These are phyloP conservation scores for Branchinecta sandiegonensis DNA, from an alignment of 2,888 invertebrate genomes.

Conservation along the genomic window DNA sequence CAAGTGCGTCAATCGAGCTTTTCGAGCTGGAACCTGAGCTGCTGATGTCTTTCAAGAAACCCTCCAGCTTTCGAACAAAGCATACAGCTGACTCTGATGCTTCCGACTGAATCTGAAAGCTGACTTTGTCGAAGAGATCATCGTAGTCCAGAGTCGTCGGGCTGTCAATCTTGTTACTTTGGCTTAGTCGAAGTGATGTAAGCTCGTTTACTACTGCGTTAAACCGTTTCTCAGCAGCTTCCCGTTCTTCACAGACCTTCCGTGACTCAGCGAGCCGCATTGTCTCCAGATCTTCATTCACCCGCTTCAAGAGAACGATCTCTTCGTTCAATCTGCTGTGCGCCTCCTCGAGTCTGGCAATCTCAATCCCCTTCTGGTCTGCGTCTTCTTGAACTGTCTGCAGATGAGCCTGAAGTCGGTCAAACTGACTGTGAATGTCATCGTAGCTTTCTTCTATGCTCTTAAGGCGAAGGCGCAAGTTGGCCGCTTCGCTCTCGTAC, in stretches of 20 bases:
- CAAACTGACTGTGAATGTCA: neutral
- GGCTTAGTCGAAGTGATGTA: neutral
- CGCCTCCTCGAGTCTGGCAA: too few relatives aligned
- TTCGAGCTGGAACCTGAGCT: slow-evolving; percentile 9
- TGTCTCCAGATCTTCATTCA: slow-evolving; percentile 5
- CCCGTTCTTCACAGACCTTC: neutral
- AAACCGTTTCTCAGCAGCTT: slow-evolving; percentile 6
- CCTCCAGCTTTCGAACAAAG: neutral
- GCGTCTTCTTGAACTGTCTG: neutral
- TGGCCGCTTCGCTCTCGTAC: neutral
- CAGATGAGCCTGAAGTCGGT: neutral
- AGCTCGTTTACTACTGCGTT: neutral
- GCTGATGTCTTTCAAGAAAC: neutral
- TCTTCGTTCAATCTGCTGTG: too few relatives aligned
- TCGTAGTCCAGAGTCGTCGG: neutral
- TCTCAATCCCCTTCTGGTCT: neutral
- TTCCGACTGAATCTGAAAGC: slow-evolving; percentile 1
- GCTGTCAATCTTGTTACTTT: neutral
- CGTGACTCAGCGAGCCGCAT: neutral
- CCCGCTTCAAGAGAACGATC: neutral
- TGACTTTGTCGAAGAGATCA: slow-evolving; percentile 4
- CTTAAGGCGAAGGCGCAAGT: neutral
- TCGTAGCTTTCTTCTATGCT: neutral
- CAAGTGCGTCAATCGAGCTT: slow-evolving; percentile 7
- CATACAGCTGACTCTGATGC: neutral